Conservation (phyloP, 2,113 vertebrate species). For the Marmota monax region DNA sequence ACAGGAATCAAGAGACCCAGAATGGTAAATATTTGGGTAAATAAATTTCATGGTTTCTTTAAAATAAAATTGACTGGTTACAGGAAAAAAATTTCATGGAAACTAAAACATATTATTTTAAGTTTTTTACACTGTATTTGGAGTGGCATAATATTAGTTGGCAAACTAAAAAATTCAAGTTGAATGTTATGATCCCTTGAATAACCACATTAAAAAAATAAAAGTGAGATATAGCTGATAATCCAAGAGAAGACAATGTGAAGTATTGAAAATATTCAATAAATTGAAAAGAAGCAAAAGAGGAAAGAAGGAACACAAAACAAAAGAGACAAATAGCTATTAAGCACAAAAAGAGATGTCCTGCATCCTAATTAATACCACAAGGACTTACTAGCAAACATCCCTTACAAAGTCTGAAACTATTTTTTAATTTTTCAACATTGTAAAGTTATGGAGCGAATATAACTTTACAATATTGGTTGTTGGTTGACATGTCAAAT, state of each 20-base stretch:
- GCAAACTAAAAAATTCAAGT: not conserved
- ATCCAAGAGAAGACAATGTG: not conserved
- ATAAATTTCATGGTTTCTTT: not conserved
- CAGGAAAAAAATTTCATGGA: not conserved
- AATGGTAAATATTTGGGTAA: not conserved
- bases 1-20: not conserved
- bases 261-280: slow-evolving; percentile 4
- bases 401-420: not conserved
- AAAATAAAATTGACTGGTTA: not conserved
- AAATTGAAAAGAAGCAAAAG: not conserved
- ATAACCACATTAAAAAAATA: not conserved
- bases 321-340: not conserved
- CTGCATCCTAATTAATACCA: not conserved
- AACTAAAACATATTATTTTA: not conserved
- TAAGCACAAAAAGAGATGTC: not conserved
- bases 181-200: not conserved
- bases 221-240: not conserved
- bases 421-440: no score
- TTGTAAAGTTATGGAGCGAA: not conserved
- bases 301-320: not conserved
- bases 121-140: not conserved
- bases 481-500: not conserved
- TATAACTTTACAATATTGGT: not conserved
- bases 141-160: not conserved
- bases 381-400: not conserved